phyloP scores from a whole-genome alignment of 2,113 vertebrate species.

The Sebastes fasciatus region DNA sequence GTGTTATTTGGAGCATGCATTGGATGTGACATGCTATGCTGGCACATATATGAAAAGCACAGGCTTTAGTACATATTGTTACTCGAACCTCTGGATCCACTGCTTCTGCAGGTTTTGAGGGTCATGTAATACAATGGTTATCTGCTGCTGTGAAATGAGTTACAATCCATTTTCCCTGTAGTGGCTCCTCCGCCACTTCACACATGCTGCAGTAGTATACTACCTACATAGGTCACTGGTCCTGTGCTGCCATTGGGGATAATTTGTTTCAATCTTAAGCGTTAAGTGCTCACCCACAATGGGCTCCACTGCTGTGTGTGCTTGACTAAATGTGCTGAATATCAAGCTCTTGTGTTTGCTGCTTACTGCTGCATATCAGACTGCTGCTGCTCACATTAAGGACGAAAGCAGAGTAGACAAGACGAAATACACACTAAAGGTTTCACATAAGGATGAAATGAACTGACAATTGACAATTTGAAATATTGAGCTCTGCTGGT shows the following conservation, averaged over 20 bases:
- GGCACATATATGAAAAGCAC: constrained; percentile 13
- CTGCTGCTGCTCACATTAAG: constrained; percentile 6
- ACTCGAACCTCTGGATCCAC: neutral
- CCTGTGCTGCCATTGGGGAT: constrained; percentile 19
- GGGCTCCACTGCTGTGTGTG: neutral
- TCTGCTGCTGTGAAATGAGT: constrained; percentile 18
- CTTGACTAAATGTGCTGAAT: constrained; percentile 32
- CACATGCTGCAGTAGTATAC: neutral
- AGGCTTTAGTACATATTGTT: constrained; percentile 3
- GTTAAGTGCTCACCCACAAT: constrained; percentile 8
- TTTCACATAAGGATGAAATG: constrained; percentile 23
- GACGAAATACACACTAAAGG: constrained; percentile 4
- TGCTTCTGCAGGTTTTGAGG: constrained; percentile 1
- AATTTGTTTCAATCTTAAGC: constrained; percentile 30
- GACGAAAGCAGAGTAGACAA: constrained; percentile 23
- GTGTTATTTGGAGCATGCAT: neutral
- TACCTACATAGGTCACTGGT: constrained; percentile 16
- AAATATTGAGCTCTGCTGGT: neutral
- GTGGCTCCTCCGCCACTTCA: constrained; percentile 20
- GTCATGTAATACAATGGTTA: neutral
- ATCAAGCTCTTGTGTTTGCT: constrained; percentile 25
- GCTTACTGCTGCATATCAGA: constrained; percentile 29
- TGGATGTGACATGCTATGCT: neutral
- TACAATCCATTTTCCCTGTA: constrained; percentile 30
- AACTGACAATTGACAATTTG: constrained; percentile 9